phyloP scores from a whole-genome alignment of 2,113 vertebrate species.

The Trematomus loennbergii region DNA sequence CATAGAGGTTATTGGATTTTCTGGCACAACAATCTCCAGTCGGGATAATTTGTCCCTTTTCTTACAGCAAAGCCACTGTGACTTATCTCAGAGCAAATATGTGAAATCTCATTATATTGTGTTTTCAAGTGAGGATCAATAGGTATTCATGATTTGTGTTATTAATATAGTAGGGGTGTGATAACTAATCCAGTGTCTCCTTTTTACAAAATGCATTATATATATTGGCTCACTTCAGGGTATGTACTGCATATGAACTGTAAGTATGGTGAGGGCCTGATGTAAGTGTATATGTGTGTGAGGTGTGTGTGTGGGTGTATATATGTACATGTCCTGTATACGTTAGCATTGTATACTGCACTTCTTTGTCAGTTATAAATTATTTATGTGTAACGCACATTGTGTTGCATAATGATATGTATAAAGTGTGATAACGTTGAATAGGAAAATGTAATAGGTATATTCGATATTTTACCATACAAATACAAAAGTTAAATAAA shows the following conservation, averaged over 20 bases:
- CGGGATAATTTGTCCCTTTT: conserved; percentile 52
- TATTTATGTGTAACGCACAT: too few relatives aligned
- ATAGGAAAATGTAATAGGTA: too few relatives aligned
- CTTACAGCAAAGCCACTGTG: conserved; percentile 45
- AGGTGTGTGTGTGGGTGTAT: not conserved
- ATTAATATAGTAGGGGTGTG: conserved; percentile 10
- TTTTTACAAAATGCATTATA: conserved; percentile 9
- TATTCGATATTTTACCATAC: too few relatives aligned
- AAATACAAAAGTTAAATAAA: too few relatives aligned
- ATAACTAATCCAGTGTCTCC: not conserved
- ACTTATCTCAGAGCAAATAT: conserved; percentile 63
- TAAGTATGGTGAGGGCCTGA: too few relatives aligned
- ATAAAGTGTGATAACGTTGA: too few relatives aligned
- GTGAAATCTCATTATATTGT: conserved; percentile 58
- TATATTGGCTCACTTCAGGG: not conserved
- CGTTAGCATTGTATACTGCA: too few relatives aligned
- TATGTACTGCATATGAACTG: too few relatives aligned
- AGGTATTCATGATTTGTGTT: conserved; percentile 39
- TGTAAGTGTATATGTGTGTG: too few relatives aligned
- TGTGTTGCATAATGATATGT: too few relatives aligned
- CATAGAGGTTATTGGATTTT: conserved; percentile 72
- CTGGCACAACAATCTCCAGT: conserved; percentile 48
- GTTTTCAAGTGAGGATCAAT: conserved; percentile 61
- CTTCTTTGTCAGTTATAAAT: too few relatives aligned
- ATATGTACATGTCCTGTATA: too few relatives aligned